Base-by-base conservation (phyloP, 30 jellyfish, hydroid and myxozoan species). In the Pseudorhiza aurosa region DNA sequence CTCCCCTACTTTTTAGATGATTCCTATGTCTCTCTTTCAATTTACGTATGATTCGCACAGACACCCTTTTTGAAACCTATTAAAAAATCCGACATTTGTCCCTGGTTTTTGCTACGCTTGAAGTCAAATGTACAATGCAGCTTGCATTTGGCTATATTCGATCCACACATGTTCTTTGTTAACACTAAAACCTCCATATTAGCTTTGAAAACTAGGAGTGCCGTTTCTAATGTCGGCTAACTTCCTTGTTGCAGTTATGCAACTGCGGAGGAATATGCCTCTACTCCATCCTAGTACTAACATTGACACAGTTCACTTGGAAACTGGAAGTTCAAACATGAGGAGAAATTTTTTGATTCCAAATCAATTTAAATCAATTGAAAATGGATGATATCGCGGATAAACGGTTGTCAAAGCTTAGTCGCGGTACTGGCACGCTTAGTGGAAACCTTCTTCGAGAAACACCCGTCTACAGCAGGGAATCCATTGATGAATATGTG, bases 401-500 rank as follows among this genome's bases (percentile, higher is more conserved):
- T 6, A 80, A 27, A 39, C 49, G 71, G 69, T 63, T 80, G 21
- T 80, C 91, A 80, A 56, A 68, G 84, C 91, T 80, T 5, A 80
- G 91, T 58, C 83, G 91, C 21, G 91, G 91, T 2, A 44, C 65
- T 44, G 91, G 91, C 18, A 80, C 91, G 33, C 37, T 36, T 24
- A 80, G 91, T 80, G 91, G 91, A 18, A 67, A 67, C 27, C 83
- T 80, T 31, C 43, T 60, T 11, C 79, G 91, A 22, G 91, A 80
- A 45, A 80, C 91, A 44, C 83, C 91, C 47, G 64, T 80, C 2
- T 80, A 15, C 57, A 49, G 77, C 70, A 21, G 28, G 43, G 88
- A 75, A 39, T 75, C 88, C 40, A 2, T 29, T 1, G 65, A 68
- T 68, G 79, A 72, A 68, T 40, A 18, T 42, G 82, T 68, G 26